These are phyloP conservation scores for Hormaphis cornu DNA, from an alignment of 1,140 invertebrate genomes.

Conservation along the genomic window DNA sequence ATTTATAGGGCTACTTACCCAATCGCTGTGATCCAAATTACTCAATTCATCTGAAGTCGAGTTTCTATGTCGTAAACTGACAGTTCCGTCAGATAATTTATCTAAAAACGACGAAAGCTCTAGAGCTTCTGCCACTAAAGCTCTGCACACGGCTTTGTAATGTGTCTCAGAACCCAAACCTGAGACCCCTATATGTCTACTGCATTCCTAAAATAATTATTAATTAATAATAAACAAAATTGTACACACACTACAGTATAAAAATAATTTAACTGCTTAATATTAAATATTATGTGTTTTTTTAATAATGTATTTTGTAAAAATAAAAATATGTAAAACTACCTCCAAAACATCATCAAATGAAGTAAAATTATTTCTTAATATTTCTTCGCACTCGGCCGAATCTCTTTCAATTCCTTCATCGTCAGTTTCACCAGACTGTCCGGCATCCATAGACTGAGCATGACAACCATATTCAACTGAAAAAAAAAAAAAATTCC, in stretches of 20 bases:
- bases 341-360: slow-evolving; percentile 33
- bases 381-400: slow-evolving; percentile 56
- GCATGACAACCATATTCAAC: slow-evolving; percentile 21
- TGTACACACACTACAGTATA: too few relatives aligned
- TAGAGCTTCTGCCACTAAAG: slow-evolving; percentile 77
- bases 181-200: slow-evolving; percentile 51
- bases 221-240: background rate
- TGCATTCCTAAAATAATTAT: slow-evolving; percentile 52
- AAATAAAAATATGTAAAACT: background rate
- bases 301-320: background rate
- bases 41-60: slow-evolving; percentile 55
- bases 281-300: too few relatives aligned
- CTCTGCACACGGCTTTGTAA: slow-evolving; percentile 83
- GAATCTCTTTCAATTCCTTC: slow-evolving; percentile 84
- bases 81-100: slow-evolving; percentile 54
- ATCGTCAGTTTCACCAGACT: slow-evolving; percentile 61
- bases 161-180: slow-evolving; percentile 54
- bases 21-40: slow-evolving; percentile 72
- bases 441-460: slow-evolving; percentile 27
- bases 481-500: background rate
- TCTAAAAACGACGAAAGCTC: slow-evolving; percentile 83
- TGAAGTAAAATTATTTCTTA: slow-evolving; percentile 26
- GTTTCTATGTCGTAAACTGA: slow-evolving; percentile 49
- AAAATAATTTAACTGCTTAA: too few relatives aligned
- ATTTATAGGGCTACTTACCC: slow-evolving; percentile 52